phyloP scores from a whole-genome alignment of 2,888 invertebrate genomes.

The Lagria hirta region DNA sequence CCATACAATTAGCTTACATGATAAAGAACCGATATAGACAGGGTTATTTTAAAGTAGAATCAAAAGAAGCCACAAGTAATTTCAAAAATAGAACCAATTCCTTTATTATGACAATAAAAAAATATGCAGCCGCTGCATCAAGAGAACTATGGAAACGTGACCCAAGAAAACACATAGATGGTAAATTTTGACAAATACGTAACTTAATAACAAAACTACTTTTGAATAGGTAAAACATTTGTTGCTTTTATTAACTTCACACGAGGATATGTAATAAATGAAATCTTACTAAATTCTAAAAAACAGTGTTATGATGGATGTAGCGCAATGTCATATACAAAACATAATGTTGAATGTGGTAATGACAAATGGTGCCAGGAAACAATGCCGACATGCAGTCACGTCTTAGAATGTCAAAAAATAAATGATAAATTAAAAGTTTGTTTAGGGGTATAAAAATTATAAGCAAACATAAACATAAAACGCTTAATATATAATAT shows the following conservation, averaged over 20 bases:
- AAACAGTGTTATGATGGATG: neutral
- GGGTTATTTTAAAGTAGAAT: slow-evolving; percentile 1
- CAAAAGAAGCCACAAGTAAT: neutral
- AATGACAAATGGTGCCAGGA: neutral
- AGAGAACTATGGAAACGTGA: slow-evolving; percentile 1
- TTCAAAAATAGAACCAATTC: neutral
- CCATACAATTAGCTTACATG: slow-evolving; percentile 63
- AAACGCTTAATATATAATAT: too few relatives aligned
- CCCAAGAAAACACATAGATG: neutral
- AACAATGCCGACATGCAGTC: neutral
- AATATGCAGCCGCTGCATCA: neutral
- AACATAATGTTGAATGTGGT: neutral
- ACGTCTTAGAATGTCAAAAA: neutral
- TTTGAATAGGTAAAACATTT: neutral
- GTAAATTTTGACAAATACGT: too few relatives aligned
- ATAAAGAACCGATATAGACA: slow-evolving; percentile 2
- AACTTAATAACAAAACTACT: too few relatives aligned
- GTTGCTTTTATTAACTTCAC: neutral
- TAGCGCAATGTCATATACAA: neutral
- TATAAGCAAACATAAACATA: too few relatives aligned
- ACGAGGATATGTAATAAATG: neutral
- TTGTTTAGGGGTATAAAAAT: neutral
- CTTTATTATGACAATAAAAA: neutral
- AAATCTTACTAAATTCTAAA: neutral
- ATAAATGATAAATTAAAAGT: neutral